phyloP scores from a whole-genome alignment of 2,888 invertebrate species.

The Ypsolopha sequella region DNA sequence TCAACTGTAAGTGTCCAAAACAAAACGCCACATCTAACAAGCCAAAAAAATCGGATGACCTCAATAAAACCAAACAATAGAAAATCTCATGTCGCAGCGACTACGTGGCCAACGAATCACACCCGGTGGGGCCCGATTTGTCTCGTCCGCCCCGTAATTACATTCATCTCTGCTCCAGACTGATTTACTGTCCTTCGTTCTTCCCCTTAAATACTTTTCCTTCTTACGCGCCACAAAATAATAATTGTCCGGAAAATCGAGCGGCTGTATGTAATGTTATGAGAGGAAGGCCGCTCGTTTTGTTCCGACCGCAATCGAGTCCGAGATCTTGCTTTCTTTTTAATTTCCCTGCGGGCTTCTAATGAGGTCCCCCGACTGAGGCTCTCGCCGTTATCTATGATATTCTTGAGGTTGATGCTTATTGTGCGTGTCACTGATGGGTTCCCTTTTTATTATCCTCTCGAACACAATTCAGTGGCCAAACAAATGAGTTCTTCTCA shows the following conservation, averaged over 20 bases:
- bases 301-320: slow-evolving; percentile 63
- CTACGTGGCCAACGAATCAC: slow-evolving; percentile 19
- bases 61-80: no score
- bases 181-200: slow-evolving; percentile 41
- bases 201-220: slow-evolving; percentile 57
- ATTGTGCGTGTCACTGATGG: slow-evolving; percentile 72
- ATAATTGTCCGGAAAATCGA: slow-evolving; percentile 70
- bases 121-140: slow-evolving; percentile 33
- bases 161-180: slow-evolving; percentile 50
- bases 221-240: slow-evolving; percentile 70
- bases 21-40: no score
- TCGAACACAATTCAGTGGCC: slow-evolving; percentile 68
- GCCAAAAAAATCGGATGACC: no score
- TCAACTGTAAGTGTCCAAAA: no score
- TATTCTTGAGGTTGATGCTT: slow-evolving; percentile 72
- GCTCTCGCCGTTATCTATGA: slow-evolving; percentile 65
- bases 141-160: slow-evolving; percentile 43
- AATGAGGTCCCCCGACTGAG: slow-evolving; percentile 64
- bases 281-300: slow-evolving; percentile 63
- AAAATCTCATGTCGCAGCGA: neutral
- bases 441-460: slow-evolving; percentile 70
- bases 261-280: slow-evolving; percentile 70
- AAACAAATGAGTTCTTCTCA: slow-evolving; percentile 66
- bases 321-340: slow-evolving; percentile 70
- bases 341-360: slow-evolving; percentile 71